phyloP scores from a whole-genome alignment of 2,797 vertebrate genomes.

The Brotula barbata region DNA sequence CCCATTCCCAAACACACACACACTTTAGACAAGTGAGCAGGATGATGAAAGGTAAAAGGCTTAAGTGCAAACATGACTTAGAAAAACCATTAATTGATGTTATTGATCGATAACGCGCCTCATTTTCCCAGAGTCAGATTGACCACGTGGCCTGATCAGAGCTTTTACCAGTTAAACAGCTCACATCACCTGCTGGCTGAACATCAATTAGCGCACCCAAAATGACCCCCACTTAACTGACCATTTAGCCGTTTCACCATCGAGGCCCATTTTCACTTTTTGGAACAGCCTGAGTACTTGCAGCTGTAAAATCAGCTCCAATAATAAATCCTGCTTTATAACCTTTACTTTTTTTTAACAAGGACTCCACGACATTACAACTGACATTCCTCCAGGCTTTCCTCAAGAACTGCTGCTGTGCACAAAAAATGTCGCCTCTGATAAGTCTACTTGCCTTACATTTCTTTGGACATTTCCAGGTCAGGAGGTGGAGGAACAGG shows the following conservation, averaged over 20 bases:
- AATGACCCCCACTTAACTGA: slow-evolving; percentile 17
- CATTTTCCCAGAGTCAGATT: slow-evolving; percentile 36
- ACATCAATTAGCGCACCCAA: slow-evolving; percentile 43
- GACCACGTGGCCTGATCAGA: slow-evolving; percentile 30
- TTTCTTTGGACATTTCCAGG: slow-evolving; percentile 32
- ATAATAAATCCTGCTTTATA: not conserved
- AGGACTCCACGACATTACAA: not conserved
- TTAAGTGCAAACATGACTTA: slow-evolving; percentile 63
- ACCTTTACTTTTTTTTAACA: not conserved
- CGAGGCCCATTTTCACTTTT: not conserved
- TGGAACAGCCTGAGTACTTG: not conserved
- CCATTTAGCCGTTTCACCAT: slow-evolving; percentile 10
- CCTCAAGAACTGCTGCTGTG: not conserved
- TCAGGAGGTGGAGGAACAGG: slow-evolving; percentile 9
- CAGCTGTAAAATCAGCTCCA: not conserved
- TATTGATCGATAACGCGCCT: slow-evolving; percentile 52
- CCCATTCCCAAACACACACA: slow-evolving; percentile 17
- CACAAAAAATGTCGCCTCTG: slow-evolving; percentile 9
- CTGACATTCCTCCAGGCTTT: slow-evolving; percentile 8
- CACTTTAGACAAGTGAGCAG: slow-evolving; percentile 23
- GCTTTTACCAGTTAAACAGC: slow-evolving; percentile 63
- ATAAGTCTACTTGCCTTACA: not conserved
- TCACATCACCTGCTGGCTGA: slow-evolving; percentile 43
- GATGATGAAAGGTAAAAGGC: slow-evolving; percentile 54
- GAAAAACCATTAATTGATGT: slow-evolving; percentile 66